A percentile compares a stretch with the other conserved stretches of the same genome.
Conservation (phyloP, 2,888 invertebrate genomes). For the Lycia hirtaria region DNA sequence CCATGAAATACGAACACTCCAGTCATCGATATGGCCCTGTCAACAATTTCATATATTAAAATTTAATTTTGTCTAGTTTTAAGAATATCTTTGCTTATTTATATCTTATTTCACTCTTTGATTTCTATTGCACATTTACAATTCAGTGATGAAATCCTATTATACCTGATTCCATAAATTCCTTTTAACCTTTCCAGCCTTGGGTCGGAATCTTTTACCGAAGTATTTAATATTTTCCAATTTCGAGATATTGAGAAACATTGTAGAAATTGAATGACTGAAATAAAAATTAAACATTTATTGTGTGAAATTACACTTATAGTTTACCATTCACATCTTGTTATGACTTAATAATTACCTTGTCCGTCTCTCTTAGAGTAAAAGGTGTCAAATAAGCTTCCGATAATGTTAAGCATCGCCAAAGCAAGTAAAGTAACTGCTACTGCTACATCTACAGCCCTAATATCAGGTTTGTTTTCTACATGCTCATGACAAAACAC, state of each 20-base stretch:
- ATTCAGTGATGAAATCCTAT: no score
- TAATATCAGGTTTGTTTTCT: slow-evolving; percentile 10
- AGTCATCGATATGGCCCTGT: slow-evolving; percentile 20
- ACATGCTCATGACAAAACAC: slow-evolving; percentile 27
- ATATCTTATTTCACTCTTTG: no score
- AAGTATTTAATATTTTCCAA: neutral
- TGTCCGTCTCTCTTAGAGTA: neutral
- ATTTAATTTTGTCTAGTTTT: no score
- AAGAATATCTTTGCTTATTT: no score
- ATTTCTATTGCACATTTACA: no score
- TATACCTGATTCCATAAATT: slow-evolving; percentile 20
- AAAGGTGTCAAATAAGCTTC: slow-evolving; percentile 42
- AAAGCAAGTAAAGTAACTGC: slow-evolving; percentile 40
- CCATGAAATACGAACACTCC: slow-evolving; percentile 39
- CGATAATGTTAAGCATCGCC: slow-evolving; percentile 43
- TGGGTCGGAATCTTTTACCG: slow-evolving; percentile 25
- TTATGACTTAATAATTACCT: slow-evolving; percentile 13
- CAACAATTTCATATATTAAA: no score
- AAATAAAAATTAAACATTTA: neutral
- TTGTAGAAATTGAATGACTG: neutral
- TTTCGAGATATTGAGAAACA: neutral
- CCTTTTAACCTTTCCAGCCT: neutral
- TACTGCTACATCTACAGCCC: slow-evolving; percentile 34
- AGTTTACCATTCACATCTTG: no score
- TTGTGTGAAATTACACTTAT: no score